Evolutionary conservation across 2,797 vertebrate species (phyloP).

Genomic region (Psittacula echo): DNA sequence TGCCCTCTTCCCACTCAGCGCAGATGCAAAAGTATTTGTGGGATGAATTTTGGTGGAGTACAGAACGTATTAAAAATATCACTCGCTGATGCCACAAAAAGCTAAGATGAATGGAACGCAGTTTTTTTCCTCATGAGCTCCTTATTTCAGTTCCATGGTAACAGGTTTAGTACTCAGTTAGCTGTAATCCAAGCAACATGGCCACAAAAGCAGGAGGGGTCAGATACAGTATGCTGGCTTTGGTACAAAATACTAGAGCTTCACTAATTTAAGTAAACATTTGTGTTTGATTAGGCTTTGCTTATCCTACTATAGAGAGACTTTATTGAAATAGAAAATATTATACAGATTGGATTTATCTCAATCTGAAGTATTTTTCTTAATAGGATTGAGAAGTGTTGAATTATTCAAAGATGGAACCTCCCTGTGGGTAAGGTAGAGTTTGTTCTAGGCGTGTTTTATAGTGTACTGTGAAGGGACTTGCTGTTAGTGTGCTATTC

Average conservation of each 20-base stretch:
- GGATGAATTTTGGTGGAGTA: not conserved
- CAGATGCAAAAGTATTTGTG: not conserved
- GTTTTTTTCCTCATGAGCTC: not conserved
- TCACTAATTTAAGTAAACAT: constrained; percentile 39
- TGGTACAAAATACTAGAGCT: constrained; percentile 29
- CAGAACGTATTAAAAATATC: not conserved
- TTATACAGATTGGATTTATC: not conserved
- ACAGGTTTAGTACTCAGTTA: not conserved
- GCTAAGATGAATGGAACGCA: not conserved
- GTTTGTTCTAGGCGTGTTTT: not conserved
- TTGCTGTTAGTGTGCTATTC: not conserved
- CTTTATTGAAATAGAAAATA: not conserved
- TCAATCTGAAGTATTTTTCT: not conserved
- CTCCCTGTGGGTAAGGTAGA: not conserved
- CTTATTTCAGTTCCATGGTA: constrained; percentile 21
- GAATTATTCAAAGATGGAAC: not conserved
- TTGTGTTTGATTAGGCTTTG: not conserved
- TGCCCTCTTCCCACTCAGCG: not conserved
- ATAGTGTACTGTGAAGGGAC: not conserved
- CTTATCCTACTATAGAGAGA: not conserved
- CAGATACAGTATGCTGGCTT: not conserved
- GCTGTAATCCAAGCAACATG: not conserved
- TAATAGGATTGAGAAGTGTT: not conserved
- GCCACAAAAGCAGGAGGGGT: constrained; percentile 38
- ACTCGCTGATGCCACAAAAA: not conserved